These are phyloP conservation scores for Heterodera schachtii DNA, from an alignment of 1,140 invertebrate genomes.

Conservation along the genomic window DNA sequence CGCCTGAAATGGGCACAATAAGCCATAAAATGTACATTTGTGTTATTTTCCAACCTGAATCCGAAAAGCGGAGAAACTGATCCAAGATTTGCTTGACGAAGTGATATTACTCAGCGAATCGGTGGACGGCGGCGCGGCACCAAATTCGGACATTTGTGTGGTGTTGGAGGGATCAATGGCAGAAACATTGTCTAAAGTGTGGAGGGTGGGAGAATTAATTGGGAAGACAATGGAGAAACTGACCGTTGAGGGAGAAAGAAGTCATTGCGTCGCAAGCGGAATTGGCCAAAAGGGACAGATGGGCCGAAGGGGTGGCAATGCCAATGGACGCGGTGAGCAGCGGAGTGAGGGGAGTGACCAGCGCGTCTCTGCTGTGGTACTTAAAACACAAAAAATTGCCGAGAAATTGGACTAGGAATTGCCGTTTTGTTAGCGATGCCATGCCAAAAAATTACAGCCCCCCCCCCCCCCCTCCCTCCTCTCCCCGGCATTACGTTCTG, in stretches of 20 bases:
- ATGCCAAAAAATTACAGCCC: background rate
- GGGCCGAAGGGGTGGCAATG: constrained; percentile 35
- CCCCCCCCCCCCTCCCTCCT: too few relatives aligned
- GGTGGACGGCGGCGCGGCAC: constrained; percentile 51
- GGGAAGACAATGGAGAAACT: background rate
- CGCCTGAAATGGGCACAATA: constrained; percentile 44
- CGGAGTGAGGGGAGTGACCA: constrained; percentile 49
- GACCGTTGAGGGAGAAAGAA: constrained; percentile 15
- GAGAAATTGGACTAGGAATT: too few relatives aligned
- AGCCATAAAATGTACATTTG: constrained; percentile 1
- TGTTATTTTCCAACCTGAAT: constrained; percentile 23
- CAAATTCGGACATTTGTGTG: constrained; percentile 49
- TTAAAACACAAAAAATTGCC: constrained; percentile 19
- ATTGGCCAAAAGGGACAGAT: constrained; percentile 27
- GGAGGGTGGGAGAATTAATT: background rate
- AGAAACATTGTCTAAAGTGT: constrained; percentile 27
- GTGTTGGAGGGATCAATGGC: constrained; percentile 30
- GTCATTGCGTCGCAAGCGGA: constrained; percentile 14
- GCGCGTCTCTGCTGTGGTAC: constrained; percentile 45
- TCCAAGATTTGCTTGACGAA: constrained; percentile 48
- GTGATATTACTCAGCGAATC: constrained; percentile 52
- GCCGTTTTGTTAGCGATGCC: background rate
- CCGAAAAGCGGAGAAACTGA: constrained; percentile 33
- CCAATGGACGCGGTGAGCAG: constrained; percentile 56
- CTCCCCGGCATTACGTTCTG: background rate